Conservation (phyloP, 2,888 invertebrate species). For the Zaprionus lineosus region DNA sequence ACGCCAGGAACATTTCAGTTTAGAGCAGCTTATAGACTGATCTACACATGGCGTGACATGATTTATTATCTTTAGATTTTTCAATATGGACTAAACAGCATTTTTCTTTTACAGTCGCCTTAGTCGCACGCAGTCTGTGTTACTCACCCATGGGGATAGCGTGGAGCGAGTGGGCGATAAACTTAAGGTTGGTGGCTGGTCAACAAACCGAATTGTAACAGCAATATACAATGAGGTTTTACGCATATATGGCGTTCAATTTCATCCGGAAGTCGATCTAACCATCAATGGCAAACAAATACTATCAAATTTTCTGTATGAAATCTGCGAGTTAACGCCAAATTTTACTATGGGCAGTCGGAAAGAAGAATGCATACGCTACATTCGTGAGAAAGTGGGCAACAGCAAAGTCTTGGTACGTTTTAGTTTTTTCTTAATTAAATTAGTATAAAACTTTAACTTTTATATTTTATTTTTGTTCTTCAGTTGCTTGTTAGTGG, state of each 20-base stretch:
- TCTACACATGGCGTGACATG: slow-evolving; percentile 81
- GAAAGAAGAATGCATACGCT: slow-evolving; percentile 94
- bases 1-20: slow-evolving; percentile 80
- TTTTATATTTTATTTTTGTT: background rate
- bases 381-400: slow-evolving; percentile 94
- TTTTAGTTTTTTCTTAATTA: slow-evolving; percentile 44
- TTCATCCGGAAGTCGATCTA: slow-evolving; percentile 99
- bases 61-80: background rate
- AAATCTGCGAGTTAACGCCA: slow-evolving; percentile 93
- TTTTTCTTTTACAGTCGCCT: slow-evolving; percentile 86
- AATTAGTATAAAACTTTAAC: background rate
- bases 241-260: slow-evolving; percentile 97
- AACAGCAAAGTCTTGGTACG: slow-evolving; percentile 95
- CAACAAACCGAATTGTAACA: slow-evolving; percentile 90
- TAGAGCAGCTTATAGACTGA: slow-evolving; percentile 72
- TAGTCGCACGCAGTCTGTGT: slow-evolving; percentile 92
- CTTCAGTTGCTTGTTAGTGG: slow-evolving; percentile 95
- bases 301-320: slow-evolving; percentile 96
- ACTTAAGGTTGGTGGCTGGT: slow-evolving; percentile 93
- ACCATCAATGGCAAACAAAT: slow-evolving; percentile 95
- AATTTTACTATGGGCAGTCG: slow-evolving; percentile 94
- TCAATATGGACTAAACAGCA: background rate
- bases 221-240: slow-evolving; percentile 96
- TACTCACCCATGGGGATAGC: slow-evolving; percentile 98
- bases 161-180: slow-evolving; percentile 95